A percentile compares a stretch with the other conserved stretches of the same genome.
Evolutionary conservation across 2,888 invertebrate genomes (phyloP).

Genomic region (Drosophila basisetae): DNA sequence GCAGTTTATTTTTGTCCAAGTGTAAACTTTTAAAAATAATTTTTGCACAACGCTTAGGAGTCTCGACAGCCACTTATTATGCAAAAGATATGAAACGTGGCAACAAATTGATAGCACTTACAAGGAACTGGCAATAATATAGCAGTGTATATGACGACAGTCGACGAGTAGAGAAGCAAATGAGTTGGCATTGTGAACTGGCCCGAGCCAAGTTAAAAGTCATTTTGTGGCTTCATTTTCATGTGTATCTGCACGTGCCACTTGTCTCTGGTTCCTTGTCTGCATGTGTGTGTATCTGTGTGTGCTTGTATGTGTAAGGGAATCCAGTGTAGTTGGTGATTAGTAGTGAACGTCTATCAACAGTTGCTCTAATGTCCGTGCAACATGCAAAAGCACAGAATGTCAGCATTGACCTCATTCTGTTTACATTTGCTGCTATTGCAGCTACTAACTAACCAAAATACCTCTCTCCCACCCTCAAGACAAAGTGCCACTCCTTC

Average conservation of each 20-base stretch:
- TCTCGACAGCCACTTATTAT: constrained; percentile 8
- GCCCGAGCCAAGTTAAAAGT: constrained; percentile 47
- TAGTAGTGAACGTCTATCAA: constrained; percentile 76
- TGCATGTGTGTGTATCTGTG: constrained; percentile 1
- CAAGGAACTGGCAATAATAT: neutral
- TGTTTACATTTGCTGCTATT: constrained; percentile 72
- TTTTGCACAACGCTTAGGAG: neutral
- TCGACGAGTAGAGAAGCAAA: constrained; percentile 7
- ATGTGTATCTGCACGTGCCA: constrained; percentile 40
- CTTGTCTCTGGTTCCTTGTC: constrained; percentile 11
- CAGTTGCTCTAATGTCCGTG: constrained; percentile 72
- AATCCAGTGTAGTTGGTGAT: constrained; percentile 57
- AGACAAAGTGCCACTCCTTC: neutral
- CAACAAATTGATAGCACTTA: constrained; percentile 11
- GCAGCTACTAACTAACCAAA: constrained; percentile 48
- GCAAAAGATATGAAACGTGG: constrained; percentile 7
- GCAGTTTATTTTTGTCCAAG: neutral
- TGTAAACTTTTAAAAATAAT: neutral
- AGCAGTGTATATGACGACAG: constrained; percentile 37
- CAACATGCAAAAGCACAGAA: constrained; percentile 67
- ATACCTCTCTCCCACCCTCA: neutral
- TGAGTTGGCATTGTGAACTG: constrained; percentile 24
- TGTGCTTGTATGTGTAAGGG: constrained; percentile 8
- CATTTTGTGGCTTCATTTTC: constrained; percentile 75
- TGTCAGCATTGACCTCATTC: constrained; percentile 68